Evolutionary conservation across 2,888 invertebrate genomes (phyloP), one percentile per base, ranked within the genome.

Genomic region (Drosophila setosimentum): DNA sequence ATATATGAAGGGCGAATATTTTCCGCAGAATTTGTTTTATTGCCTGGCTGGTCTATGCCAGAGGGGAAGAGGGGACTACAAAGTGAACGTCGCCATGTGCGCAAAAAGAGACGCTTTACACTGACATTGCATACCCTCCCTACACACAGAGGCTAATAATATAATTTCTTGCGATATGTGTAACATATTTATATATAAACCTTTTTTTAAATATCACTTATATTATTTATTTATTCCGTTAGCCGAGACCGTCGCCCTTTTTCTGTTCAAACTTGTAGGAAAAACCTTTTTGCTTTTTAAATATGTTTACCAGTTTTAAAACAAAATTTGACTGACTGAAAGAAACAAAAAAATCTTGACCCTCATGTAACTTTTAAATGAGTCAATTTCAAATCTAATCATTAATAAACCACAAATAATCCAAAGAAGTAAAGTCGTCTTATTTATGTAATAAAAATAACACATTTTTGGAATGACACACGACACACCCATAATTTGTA

Each of bases 21-120:
- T 83, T 78, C 67, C 77, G 75, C 75, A 72, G 79, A 83, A 87
- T 83, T 87, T 84, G 82, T 82, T 87, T 87, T 87, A 83, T 84
- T 84, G 72, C 68, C 69, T 42, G 18, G 33, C 50, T 50, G 27
- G n/a, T 18, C 11, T 29, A 27, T 50, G 49, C 27, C 27, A 27
- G 18, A 16, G 18, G 49, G 24, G 27, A 0, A 27, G 18, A 4
- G 27, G 13, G 4, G 21, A 6, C 16, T n/a, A 29, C 49, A 68
- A 58, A 65, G 48, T 58, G 65, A 66, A 70, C 48, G 57, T 48
- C 53, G 65, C 24, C 75, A 64, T 75, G 75, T 75, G 65, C 50
- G 61, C 58, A 62, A 61, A 58, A 62, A 55, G 53, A 53, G 35
- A 58, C 42, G 32, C 13, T 57, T 27, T 50, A 16, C 42, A 7